Conservation (phyloP, 2,113 vertebrate species). For the Rhombomys opimus region DNA sequence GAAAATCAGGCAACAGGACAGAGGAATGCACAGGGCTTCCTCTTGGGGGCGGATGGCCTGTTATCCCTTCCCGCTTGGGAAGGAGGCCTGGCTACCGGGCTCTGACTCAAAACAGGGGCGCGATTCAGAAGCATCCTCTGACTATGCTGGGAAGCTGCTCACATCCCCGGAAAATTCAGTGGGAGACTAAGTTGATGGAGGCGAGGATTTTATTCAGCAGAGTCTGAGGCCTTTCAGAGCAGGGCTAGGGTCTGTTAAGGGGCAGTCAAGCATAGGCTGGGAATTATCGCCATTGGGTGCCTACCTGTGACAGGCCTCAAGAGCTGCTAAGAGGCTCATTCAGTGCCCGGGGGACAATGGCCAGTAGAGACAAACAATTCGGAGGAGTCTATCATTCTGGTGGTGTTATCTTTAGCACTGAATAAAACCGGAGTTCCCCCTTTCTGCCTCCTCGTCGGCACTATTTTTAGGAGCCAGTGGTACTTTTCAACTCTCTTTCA, state of each 20-base stretch:
- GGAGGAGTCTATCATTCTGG: constrained; percentile 98
- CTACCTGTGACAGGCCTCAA: constrained; percentile 98
- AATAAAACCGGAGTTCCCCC: constrained; percentile 95
- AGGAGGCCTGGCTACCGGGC: constrained; percentile 87
- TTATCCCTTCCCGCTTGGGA: constrained; percentile 83
- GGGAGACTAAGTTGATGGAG: constrained; percentile 97
- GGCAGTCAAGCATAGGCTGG: constrained; percentile 96
- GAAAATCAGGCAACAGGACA: constrained; percentile 15
- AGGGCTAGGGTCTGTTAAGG: constrained; percentile 94
- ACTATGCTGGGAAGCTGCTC: constrained; percentile 93
- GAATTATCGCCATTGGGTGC: constrained; percentile 96
- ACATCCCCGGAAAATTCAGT: constrained; percentile 95
- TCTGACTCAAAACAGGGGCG: constrained; percentile 93
- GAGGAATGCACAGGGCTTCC: constrained; percentile 78
- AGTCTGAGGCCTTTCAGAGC: constrained; percentile 97
- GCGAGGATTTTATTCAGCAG: constrained; percentile 98
- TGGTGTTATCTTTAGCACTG: constrained; percentile 98
- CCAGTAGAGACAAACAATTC: constrained; percentile 95
- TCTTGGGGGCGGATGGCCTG: constrained; percentile 81
- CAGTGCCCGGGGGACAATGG: constrained; percentile 92
- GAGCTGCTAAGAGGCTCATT: constrained; percentile 95
- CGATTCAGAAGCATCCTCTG: constrained; percentile 93
- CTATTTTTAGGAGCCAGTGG: constrained; percentile 93
- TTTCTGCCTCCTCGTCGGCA: constrained; percentile 91
- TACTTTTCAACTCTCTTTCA: constrained; percentile 94